Conservation (phyloP, 2,888 invertebrate genomes). For the Blastobasis adustella region DNA sequence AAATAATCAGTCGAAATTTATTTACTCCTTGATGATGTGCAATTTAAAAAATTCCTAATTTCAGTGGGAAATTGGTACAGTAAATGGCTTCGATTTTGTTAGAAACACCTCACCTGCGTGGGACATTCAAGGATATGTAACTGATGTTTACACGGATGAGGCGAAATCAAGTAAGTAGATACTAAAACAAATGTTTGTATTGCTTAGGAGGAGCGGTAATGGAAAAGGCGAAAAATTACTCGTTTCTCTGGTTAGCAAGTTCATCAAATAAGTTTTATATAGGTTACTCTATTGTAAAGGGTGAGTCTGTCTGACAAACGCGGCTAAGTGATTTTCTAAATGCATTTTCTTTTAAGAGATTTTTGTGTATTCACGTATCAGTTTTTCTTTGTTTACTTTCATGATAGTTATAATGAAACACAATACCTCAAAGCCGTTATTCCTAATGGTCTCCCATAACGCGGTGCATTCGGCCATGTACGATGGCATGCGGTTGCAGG, state of each 20-base stretch:
- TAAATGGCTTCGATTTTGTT: constrained; percentile 69
- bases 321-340: too few relatives aligned
- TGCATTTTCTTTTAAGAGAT: too few relatives aligned
- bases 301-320: too few relatives aligned
- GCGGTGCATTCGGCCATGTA: constrained; percentile 85
- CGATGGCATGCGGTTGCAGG: constrained; percentile 80
- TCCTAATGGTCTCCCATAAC: constrained; percentile 85
- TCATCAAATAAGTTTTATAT: too few relatives aligned
- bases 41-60: constrained; percentile 4
- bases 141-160: constrained; percentile 80
- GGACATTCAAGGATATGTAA: constrained; percentile 78
- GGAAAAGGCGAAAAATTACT: too few relatives aligned
- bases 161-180: constrained; percentile 67
- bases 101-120: constrained; percentile 69
- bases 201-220: too few relatives aligned
- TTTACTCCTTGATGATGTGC: too few relatives aligned
- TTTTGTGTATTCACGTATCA: too few relatives aligned
- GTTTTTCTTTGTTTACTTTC: too few relatives aligned
- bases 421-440: constrained; percentile 77
- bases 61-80: constrained; percentile 36
- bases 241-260: too few relatives aligned
- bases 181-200: not conserved
- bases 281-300: too few relatives aligned
- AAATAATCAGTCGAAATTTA: too few relatives aligned
- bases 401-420: constrained; percentile 73